Evolutionary conservation across 2,888 invertebrate species (phyloP), one percentile per base, ranked within the genome.

Genomic region (Lagria hirta): DNA sequence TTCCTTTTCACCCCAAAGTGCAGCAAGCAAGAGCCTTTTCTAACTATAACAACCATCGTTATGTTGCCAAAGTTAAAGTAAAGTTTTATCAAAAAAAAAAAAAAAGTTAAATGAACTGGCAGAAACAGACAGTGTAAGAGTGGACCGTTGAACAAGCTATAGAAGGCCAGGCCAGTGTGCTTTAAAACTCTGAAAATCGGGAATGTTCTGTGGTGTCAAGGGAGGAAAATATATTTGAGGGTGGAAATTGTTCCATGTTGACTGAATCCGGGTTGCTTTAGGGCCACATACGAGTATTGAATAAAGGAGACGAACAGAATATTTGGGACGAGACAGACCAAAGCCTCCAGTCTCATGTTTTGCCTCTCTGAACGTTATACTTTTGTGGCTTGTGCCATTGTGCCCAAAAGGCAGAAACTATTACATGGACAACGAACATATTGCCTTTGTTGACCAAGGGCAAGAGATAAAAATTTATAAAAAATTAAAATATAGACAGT

Each of bases 81-180:
- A 60, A 62, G 58, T 60, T 60, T 60, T 60, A 61, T 60, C 58
- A 57, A 58, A 57, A 54, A 55, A 61, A 61, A 61, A 57, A 58
- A 57, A 54, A 55, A 61, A 61, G 62, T 64, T 60, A 61, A 61
- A 64, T 60, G 60, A 63, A 57, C 58, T 63, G 59, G 55, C 58
- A 61, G 55, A 44, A 58, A 58, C 60, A 58, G 52, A 47, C 22
- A 38, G 23, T 12, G 4, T n/a, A 30, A 24, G 18, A 23, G 29
- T 4, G 15, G n/a, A 17, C 10, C 21, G 14, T 16, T 26, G 24
- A 16, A 17, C 12, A 21, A 13, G 20, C 33, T 24, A 11, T 29
- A 10, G 32, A 29, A 27, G 32, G 44, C 22, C 10, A n/a, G 17
- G 24, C 36, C 24, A n/a, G n/a, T 21, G 12, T 20, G 41, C 36